Conservation (phyloP, 2,113 vertebrate species). For the Sebastes schlegelii region DNA sequence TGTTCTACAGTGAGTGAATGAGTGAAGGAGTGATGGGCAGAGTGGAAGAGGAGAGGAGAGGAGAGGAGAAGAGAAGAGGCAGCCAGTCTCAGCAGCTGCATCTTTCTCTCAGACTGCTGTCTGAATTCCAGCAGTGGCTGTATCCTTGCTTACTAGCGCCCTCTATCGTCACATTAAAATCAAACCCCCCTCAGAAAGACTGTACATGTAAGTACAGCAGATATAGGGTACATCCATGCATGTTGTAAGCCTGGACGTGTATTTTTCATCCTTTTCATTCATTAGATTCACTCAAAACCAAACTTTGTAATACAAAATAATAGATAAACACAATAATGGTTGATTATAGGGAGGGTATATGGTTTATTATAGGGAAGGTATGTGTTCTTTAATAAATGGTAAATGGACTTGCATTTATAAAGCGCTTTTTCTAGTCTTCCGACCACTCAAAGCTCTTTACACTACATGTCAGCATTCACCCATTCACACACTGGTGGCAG, state of each 20-base stretch:
- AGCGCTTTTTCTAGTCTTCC: too few relatives aligned
- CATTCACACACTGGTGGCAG: too few relatives aligned
- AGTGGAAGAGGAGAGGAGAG: constrained; percentile 5
- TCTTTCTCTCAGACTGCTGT: constrained; percentile 58
- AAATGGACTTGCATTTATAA: too few relatives aligned
- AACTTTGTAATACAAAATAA: too few relatives aligned
- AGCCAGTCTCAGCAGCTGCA: constrained; percentile 68
- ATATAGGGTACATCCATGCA: background rate
- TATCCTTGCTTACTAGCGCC: constrained; percentile 82
- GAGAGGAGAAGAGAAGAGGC: background rate
- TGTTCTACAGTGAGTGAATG: constrained; percentile 59
- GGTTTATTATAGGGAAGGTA: background rate
- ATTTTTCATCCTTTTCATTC: background rate
- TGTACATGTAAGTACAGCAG: background rate
- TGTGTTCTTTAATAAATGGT: too few relatives aligned
- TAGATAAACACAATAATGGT: background rate
- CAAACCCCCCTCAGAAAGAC: background rate
- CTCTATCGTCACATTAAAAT: constrained; percentile 77
- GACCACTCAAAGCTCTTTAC: too few relatives aligned
- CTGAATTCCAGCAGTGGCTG: constrained; percentile 75
- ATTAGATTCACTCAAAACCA: background rate
- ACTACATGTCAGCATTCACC: too few relatives aligned
- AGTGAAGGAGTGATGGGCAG: constrained; percentile 42
- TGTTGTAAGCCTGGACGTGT: too few relatives aligned
- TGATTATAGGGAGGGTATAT: background rate